These are phyloP conservation scores for Triops longicaudatus DNA, from an alignment of 1,140 invertebrate genomes.

Conservation along the genomic window DNA sequence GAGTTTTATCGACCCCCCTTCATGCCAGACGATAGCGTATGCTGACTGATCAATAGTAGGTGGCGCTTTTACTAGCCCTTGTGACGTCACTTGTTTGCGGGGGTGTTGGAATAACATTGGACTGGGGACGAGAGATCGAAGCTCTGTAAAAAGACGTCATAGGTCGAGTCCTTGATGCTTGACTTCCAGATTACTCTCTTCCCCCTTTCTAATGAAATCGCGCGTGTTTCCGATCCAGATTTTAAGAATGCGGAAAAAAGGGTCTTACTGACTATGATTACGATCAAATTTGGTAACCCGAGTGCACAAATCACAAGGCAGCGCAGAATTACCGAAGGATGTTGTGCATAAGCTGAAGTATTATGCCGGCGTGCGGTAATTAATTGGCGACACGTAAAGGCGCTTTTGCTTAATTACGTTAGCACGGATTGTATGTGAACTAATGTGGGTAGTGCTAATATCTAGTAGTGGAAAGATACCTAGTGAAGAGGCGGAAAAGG, in stretches of 20 bases:
- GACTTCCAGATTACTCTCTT: background rate
- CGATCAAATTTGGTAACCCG: no score
- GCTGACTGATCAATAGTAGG: background rate
- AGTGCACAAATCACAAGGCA: no score
- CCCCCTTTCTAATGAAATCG: no score
- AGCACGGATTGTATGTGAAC: no score
- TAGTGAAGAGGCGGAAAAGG: background rate
- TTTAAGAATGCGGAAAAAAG: no score
- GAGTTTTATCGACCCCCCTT: background rate
- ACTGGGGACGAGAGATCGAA: background rate
- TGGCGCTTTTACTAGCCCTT: background rate
- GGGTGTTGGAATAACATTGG: background rate
- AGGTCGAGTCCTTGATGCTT: background rate
- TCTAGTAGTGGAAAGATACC: background rate
- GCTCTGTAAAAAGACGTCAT: background rate
- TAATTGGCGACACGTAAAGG: background rate
- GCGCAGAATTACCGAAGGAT: no score
- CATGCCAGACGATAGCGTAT: background rate
- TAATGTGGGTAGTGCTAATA: no score
- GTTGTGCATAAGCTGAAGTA: background rate
- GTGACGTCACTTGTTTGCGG: background rate
- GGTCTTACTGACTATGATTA: no score
- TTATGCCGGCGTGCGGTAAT: background rate
- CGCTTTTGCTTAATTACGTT: background rate
- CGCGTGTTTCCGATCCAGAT: no score